These are phyloP conservation scores for Agraylea sexmaculata DNA, from an alignment of 1,140 invertebrate species.

Conservation along the genomic window DNA sequence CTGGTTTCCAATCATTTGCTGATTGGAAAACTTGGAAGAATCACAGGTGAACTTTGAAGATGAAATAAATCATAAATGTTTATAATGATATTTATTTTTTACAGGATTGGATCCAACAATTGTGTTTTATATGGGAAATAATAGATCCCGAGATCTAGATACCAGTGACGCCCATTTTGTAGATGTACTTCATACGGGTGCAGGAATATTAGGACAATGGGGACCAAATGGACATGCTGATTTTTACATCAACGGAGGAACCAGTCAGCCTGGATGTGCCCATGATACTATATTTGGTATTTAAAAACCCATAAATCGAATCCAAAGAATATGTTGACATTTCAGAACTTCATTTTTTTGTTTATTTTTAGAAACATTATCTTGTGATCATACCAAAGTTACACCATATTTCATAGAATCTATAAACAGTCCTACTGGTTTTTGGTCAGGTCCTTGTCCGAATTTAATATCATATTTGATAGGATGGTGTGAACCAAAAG, in stretches of 20 bases:
- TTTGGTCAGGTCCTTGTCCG: conserved; percentile 71
- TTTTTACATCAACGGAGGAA: conserved; percentile 83
- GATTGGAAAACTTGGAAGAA: conserved; percentile 60
- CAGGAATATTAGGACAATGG: conserved; percentile 73
- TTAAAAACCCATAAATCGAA: conserved; percentile 1
- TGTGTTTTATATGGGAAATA: conserved; percentile 67
- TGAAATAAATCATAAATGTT: conserved; percentile 10
- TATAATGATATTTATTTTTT: conserved; percentile 16
- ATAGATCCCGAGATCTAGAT: conserved; percentile 71
- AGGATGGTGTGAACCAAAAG: conserved; percentile 65
- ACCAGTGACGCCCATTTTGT: conserved; percentile 75
- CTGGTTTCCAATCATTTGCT: conserved; percentile 63
- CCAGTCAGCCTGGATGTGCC: conserved; percentile 74
- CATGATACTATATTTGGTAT: conserved; percentile 66
- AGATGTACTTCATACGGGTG: conserved; percentile 80
- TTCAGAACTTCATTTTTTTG: conserved; percentile 10
- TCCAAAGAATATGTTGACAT: conserved; percentile 3
- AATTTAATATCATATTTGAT: conserved; percentile 68
- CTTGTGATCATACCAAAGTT: conserved; percentile 79
- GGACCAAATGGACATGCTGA: conserved; percentile 78
- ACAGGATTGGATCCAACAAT: conserved; percentile 73
- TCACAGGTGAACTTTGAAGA: conserved; percentile 48
- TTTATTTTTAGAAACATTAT: conserved; percentile 58
- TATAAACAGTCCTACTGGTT: conserved; percentile 61
- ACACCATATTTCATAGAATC: conserved; percentile 81